Conservation (phyloP, 2,888 invertebrate genomes). For the Drosophila pseudotakahashii region DNA sequence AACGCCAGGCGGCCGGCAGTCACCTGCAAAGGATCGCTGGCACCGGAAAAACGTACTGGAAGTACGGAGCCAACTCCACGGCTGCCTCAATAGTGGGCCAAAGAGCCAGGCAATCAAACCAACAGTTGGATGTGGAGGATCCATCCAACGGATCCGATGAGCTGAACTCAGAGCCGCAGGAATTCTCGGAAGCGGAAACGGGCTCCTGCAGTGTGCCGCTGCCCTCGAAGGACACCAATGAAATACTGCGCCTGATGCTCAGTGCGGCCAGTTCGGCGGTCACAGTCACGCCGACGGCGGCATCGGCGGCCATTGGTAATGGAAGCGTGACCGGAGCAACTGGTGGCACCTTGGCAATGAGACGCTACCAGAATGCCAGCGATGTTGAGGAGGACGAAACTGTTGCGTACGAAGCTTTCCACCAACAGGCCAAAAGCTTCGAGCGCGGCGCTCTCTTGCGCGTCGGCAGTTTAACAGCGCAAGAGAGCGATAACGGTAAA, state of each 20-base stretch:
- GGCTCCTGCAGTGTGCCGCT: constrained; percentile 83
- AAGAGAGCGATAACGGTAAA: constrained; percentile 51
- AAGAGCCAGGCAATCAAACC: constrained; percentile 56
- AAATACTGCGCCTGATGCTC: constrained; percentile 82
- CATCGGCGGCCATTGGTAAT: constrained; percentile 34
- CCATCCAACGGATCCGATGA: constrained; percentile 65
- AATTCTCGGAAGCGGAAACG: constrained; percentile 74
- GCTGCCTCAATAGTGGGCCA: constrained; percentile 81
- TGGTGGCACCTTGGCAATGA: constrained; percentile 55
- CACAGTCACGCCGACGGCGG: constrained; percentile 64
- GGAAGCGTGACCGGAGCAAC: constrained; percentile 58
- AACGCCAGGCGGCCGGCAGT: constrained; percentile 40
- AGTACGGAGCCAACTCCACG: constrained; percentile 81
- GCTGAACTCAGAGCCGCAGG: constrained; percentile 44
- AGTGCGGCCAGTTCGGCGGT: constrained; percentile 82
- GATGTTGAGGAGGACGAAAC: constrained; percentile 71
- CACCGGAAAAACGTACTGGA: constrained; percentile 82
- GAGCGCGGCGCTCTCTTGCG: constrained; percentile 69
- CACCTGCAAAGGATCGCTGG: constrained; percentile 76
- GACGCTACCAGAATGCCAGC: constrained; percentile 57
- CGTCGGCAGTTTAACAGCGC: constrained; percentile 64
- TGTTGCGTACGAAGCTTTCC: constrained; percentile 83
- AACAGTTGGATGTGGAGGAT: constrained; percentile 65
- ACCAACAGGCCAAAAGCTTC: constrained; percentile 78
- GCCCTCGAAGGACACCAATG: constrained; percentile 79